Evolutionary conservation across 2,888 invertebrate species (phyloP), one percentile per base, ranked within the genome.

Genomic region (Lepidocyrtoides sp.): DNA sequence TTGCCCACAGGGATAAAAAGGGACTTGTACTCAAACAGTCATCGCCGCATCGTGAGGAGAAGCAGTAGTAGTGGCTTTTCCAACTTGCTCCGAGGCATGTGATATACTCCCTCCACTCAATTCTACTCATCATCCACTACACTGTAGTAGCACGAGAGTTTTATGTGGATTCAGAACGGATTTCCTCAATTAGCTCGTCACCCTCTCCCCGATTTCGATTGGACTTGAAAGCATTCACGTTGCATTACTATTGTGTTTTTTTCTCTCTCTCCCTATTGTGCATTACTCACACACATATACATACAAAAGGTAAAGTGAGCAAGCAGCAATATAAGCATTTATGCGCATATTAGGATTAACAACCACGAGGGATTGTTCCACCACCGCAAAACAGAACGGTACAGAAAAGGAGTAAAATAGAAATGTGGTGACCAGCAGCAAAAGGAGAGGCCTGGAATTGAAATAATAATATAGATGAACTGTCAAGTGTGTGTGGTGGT

Each of bases 161-260:
- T 83, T 84, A 29, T 84, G 51, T 36, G 83, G 83, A 89, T 89
- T 84, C 90, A 93, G 93, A 93, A 79, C 93, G 93, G 93, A 93
- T 93, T 93, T 93, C 93, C 93, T 93, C 93, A 93, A 93, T 93
- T 93, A 93, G 91, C 84, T 79, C 81, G 84, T 91, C 87, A 89
- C 90, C 88, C 87, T 88, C 63, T 66, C 91, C 54, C 66, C 23
- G 26, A 41, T 63, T 82, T 63, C 63, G 60, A 63, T 63, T 82
- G 41, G 44, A 82, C 63, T 82, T 44, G 60, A 63, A 79, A 51
- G 51, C 51, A 79, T 44, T 48, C 48, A 57, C 41, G n/a, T 79
- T 79, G 79, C 85, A 72, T 66, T 69, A 36, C 36, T 36, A 85
- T 51, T 63, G 23, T 63, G 63, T 63, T 48, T 48, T 57, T 7